Base-by-base conservation (phyloP, 1,140 invertebrate genomes). In the Pseudomyrmex flavicornis region DNA sequence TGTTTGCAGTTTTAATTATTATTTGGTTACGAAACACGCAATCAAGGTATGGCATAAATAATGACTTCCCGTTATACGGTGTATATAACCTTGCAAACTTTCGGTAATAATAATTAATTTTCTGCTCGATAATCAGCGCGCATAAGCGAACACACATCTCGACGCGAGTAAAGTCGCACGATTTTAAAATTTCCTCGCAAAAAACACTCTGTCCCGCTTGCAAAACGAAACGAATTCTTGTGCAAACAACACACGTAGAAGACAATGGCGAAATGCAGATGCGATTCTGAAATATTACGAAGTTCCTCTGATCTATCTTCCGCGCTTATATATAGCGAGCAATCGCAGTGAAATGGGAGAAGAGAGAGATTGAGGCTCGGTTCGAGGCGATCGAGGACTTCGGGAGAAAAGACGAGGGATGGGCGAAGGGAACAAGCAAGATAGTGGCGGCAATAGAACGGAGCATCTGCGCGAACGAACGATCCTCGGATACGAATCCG, bases 381-480 rank as follows among this genome's bases (percentile, higher is more conserved):
- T 22, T 26, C 59, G 52, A 61, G 80, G 50, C 50, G 9, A 52
- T 13, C 2, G 10, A 50, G 44, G 15, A 13, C 5, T 26, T 26
- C 22, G 26, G 44, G 50, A 74, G 73, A 50, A 44, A 69, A 12
- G 17, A 35, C 1, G n/a, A 26, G 10, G 7, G 35, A 7, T 22
- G n/a, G 46, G 3, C 8, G 26, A 72, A 56, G 65, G 72, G 20
- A 66, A 76, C 61, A 66, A 63, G 50, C 22, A 46, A 66, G 73
- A 77, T 58, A 77, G 20, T 22, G 35, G 46, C 68, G 68, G 61
- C 73, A 84, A 70, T 77, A 66, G 85, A 79, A 66, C 10, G 46
- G 72, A 84, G 66, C 66, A 66, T 86, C 82, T 77, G 85, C 61
- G 84, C 61, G 68, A 66, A 66, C 80, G 59, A 86, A 79, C 85